Evolutionary conservation across 1,140 invertebrate genomes (phyloP).

Genomic region (Drosophila suzukii): DNA sequence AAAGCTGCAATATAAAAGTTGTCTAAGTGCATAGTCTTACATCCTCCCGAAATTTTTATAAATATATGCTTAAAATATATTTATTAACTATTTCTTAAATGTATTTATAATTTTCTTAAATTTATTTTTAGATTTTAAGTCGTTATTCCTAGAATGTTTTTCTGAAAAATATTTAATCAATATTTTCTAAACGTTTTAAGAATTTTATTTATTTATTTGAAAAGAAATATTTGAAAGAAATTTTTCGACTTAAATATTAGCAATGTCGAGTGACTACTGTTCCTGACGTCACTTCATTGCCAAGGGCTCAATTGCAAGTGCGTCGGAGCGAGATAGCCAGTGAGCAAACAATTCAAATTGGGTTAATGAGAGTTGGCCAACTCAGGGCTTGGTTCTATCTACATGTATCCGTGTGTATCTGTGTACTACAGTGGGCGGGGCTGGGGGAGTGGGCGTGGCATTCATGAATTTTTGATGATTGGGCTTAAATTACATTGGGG

Average conservation of each 20-base stretch:
- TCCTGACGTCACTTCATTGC: slow-evolving; percentile 23
- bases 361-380: slow-evolving; percentile 57
- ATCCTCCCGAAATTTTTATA: too few relatives aligned
- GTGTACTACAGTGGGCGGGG: background rate
- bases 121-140: too few relatives aligned
- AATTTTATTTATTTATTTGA: too few relatives aligned
- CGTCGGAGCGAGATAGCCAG: slow-evolving; percentile 8
- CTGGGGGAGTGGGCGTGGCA: slow-evolving; percentile 22
- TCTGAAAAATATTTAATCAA: too few relatives aligned
- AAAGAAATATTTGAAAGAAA: too few relatives aligned
- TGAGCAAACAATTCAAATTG: slow-evolving; percentile 54
- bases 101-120: too few relatives aligned
- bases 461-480: slow-evolving; percentile 31
- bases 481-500: slow-evolving; percentile 43
- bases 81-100: too few relatives aligned
- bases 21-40: too few relatives aligned
- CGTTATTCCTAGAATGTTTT: too few relatives aligned
- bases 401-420: background rate
- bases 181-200: background rate
- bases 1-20: too few relatives aligned
- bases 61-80: too few relatives aligned
- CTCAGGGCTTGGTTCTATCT: slow-evolving; percentile 29
- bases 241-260: too few relatives aligned
- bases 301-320: slow-evolving; percentile 32
- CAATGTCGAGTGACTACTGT: background rate